Evolutionary conservation across 2,113 vertebrate genomes (phyloP).

Genomic region (Aegithalos caudatus): DNA sequence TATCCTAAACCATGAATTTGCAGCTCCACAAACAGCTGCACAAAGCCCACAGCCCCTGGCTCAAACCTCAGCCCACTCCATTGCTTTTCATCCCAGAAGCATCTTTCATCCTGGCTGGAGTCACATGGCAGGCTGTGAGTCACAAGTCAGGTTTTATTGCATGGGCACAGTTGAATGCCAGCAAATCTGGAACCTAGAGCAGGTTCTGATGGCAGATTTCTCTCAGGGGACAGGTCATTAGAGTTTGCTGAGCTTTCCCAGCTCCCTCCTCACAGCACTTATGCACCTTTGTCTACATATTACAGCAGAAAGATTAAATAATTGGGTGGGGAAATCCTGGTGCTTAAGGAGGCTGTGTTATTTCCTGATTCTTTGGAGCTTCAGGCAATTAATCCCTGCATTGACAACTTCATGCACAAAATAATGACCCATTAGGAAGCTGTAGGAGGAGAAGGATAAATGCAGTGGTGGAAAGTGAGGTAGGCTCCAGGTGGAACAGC

Average conservation of each 20-base stretch:
- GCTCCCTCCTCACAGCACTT: fast-evolving
- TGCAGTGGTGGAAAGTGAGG: background rate
- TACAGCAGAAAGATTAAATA: background rate
- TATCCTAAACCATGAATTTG: background rate
- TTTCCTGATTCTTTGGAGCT: background rate
- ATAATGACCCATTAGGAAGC: background rate
- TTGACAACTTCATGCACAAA: background rate
- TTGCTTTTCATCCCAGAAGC: background rate
- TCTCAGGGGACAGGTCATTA: background rate
- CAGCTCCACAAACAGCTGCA: background rate
- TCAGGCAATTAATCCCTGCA: background rate
- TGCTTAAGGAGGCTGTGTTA: background rate
- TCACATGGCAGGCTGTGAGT: background rate
- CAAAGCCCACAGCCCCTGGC: background rate
- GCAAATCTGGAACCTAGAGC: background rate
- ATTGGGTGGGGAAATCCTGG: background rate
- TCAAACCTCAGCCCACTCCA: background rate
- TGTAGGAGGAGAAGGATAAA: background rate
- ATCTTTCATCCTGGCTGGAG: background rate
- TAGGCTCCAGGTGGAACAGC: background rate
- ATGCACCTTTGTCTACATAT: background rate
- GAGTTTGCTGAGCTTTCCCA: background rate
- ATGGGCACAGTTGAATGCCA: fast-evolving
- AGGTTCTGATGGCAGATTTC: background rate
- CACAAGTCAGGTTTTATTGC: background rate